A percentile compares a stretch with the other conserved stretches of the same genome.
phyloP scores from a whole-genome alignment of 2,113 vertebrate genomes.

The Salvelinus fontinalis region DNA sequence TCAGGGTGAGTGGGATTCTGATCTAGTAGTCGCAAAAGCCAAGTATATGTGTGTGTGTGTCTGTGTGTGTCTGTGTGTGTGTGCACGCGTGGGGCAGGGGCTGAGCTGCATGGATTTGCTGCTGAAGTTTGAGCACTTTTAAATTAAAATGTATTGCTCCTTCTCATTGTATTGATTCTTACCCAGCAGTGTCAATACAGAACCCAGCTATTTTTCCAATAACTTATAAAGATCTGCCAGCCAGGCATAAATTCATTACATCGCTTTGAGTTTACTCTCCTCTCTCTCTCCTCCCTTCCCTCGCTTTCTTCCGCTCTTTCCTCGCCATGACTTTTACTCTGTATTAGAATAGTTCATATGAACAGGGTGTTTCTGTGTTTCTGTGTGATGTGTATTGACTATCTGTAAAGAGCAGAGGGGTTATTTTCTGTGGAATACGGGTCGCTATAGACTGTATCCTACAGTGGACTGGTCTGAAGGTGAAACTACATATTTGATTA shows the following conservation, averaged over 20 bases:
- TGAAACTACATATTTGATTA: background rate
- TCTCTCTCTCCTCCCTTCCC: slow-evolving; percentile 40
- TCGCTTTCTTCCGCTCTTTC: slow-evolving; percentile 17
- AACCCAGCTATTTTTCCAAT: slow-evolving; percentile 93
- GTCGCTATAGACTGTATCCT: background rate
- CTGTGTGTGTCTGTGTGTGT: slow-evolving; percentile 33
- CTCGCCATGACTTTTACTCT: background rate
- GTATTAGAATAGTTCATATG: slow-evolving; percentile 10
- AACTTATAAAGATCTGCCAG: slow-evolving; percentile 90
- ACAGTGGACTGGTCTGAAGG: background rate
- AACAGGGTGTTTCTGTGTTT: slow-evolving; percentile 4
- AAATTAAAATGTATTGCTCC: slow-evolving; percentile 99
- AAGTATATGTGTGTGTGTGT: slow-evolving; percentile 19
- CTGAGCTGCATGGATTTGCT: slow-evolving; percentile 93
- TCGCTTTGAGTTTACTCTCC: slow-evolving; percentile 77
- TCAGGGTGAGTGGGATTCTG: slow-evolving; percentile 27
- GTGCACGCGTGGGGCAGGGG: slow-evolving; percentile 69
- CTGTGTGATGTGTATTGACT: slow-evolving; percentile 5
- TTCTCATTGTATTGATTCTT: slow-evolving; percentile 96
- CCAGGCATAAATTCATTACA: slow-evolving; percentile 80
- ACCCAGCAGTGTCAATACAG: slow-evolving; percentile 95
- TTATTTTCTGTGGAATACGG: background rate
- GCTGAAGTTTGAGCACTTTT: slow-evolving; percentile 91
- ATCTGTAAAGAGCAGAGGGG: background rate
- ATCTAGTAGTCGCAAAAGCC: background rate